phyloP scores from a whole-genome alignment of 1,140 invertebrate species.

The Drosophila quadrilineata region DNA sequence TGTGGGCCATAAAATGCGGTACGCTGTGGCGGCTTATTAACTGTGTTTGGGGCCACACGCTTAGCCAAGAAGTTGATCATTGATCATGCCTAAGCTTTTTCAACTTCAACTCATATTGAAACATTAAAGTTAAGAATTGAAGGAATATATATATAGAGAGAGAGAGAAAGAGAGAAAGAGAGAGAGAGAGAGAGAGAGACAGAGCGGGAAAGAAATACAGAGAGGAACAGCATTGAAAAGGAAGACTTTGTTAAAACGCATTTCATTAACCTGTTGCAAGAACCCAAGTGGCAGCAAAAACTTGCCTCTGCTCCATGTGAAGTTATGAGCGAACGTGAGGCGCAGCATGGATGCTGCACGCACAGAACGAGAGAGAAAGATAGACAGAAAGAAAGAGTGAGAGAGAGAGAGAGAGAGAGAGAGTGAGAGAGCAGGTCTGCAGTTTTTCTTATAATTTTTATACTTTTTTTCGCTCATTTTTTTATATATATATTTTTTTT shows the following conservation, averaged over 20 bases:
- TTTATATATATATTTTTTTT: constrained; percentile 27
- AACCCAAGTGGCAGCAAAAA: constrained; percentile 1
- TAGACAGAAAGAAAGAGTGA: not conserved
- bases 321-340: constrained; percentile 52
- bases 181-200: constrained; percentile 5
- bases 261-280: constrained; percentile 73
- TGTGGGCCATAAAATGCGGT: constrained; percentile 39
- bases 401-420: not conserved
- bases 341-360: constrained; percentile 32
- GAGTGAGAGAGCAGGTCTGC: not conserved
- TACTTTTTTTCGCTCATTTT: too few relatives aligned
- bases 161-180: constrained; percentile 22
- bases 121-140: constrained; percentile 46
- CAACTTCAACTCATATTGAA: constrained; percentile 60
- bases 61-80: constrained; percentile 72
- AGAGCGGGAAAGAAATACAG: too few relatives aligned
- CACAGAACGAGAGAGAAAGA: too few relatives aligned
- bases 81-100: constrained; percentile 58
- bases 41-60: constrained; percentile 59
- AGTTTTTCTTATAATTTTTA: not conserved
- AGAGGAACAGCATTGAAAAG: constrained; percentile 60
- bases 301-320: constrained; percentile 9
- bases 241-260: constrained; percentile 62
- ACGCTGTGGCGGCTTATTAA: constrained; percentile 48
- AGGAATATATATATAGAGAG: constrained; percentile 5